A percentile compares a stretch with the other conserved stretches of the same genome.
phyloP scores from a whole-genome alignment of 2,797 vertebrate genomes.

The Gadopsis marmoratus region DNA sequence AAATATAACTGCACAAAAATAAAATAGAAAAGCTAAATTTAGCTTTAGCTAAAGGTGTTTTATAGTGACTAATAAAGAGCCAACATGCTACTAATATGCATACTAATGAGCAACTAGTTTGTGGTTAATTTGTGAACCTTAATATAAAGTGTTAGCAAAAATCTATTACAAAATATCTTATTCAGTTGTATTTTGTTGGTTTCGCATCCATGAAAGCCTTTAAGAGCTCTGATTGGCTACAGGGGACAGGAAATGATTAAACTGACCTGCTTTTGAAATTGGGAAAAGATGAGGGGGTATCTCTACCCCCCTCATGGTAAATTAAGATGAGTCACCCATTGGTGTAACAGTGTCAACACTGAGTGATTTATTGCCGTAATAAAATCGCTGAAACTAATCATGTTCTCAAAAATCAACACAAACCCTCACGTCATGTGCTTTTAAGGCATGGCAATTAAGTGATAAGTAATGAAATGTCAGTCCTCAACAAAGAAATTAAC shows the following conservation, averaged over 20 bases:
- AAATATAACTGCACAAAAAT: too few relatives aligned
- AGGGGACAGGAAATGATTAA: neutral
- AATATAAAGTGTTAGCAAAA: too few relatives aligned
- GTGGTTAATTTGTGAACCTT: too few relatives aligned
- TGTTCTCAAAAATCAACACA: neutral
- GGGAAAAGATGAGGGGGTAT: neutral
- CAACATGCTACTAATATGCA: too few relatives aligned
- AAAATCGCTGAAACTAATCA: neutral
- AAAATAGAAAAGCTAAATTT: too few relatives aligned
- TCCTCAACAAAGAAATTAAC: neutral
- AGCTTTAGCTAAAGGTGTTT: too few relatives aligned
- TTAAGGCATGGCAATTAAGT: neutral
- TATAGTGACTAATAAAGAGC: too few relatives aligned
- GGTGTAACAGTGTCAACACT: neutral
- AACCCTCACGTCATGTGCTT: conserved; percentile 1
- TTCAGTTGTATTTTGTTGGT: neutral
- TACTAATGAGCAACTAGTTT: too few relatives aligned
- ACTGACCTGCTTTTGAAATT: neutral
- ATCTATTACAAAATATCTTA: neutral
- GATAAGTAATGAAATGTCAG: conserved; percentile 9
- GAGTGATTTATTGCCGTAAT: conserved; percentile 22
- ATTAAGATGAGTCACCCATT: conserved; percentile 11
- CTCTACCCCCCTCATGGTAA: neutral
- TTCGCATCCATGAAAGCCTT: neutral
- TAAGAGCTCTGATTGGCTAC: neutral